Percentiles rank a stretch among this genome's conserved stretches.
phyloP scores from a whole-genome alignment of 2,888 invertebrate genomes.

The Drosophila putrida region DNA sequence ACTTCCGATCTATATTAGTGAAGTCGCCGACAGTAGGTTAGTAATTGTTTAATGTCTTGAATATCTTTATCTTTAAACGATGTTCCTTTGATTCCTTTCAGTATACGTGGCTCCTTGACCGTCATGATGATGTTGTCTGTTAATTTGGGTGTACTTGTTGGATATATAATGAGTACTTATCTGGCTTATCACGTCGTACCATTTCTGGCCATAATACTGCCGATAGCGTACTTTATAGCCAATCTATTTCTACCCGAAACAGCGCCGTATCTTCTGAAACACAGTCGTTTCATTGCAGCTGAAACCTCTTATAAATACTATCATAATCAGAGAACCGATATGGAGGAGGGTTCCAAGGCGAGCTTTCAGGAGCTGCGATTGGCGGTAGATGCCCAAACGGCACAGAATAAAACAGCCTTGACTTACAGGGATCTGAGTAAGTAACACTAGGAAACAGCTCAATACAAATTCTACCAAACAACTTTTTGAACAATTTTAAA shows the following conservation, averaged over 20 bases:
- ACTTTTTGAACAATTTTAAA: too few species aligned
- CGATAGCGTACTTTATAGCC: slow-evolving; percentile 71
- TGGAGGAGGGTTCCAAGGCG: slow-evolving; percentile 22
- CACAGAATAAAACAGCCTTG: slow-evolving; percentile 26
- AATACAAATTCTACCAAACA: too few species aligned
- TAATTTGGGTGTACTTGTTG: slow-evolving; percentile 80
- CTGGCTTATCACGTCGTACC: slow-evolving; percentile 80
- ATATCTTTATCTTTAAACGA: not conserved
- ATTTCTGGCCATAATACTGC: slow-evolving; percentile 71
- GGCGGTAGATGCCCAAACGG: slow-evolving; percentile 54
- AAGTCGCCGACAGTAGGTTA: slow-evolving; percentile 82
- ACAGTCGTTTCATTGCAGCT: slow-evolving; percentile 62
- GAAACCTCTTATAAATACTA: slow-evolving; percentile 80
- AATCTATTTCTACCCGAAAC: slow-evolving; percentile 81
- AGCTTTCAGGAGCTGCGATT: slow-evolving; percentile 72
- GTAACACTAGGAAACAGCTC: slow-evolving; percentile 22
- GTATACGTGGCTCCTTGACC: slow-evolving; percentile 82
- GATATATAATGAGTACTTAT: slow-evolving; percentile 79
- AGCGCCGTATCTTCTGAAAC: slow-evolving; percentile 74
- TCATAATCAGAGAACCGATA: slow-evolving; percentile 57
- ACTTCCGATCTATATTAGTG: slow-evolving; percentile 83
- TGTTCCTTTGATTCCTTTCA: slow-evolving; percentile 27
- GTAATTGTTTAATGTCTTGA: slow-evolving; percentile 9
- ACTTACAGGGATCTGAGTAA: slow-evolving; percentile 76
- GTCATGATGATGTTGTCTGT: slow-evolving; percentile 81